Base-by-base conservation (phyloP, 2,797 vertebrate species). In the Urosaurus nigricauda region DNA sequence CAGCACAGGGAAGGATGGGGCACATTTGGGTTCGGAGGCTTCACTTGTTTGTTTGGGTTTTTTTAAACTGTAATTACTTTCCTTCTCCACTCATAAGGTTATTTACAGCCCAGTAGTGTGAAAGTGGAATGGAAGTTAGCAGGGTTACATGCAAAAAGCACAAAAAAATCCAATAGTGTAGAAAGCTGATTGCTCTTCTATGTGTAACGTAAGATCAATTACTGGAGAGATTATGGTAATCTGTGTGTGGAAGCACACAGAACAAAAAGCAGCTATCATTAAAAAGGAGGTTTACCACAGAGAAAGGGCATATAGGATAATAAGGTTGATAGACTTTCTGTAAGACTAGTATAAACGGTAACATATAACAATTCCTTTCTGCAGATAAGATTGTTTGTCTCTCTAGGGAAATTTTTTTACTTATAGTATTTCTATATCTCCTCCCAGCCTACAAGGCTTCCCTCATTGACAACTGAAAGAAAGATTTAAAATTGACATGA, bases 221-320 rank as follows among this genome's bases (percentile, higher is more conserved):
- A 40, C 21, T 40, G 19, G 26, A 51, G 8, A 51, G 11, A 8
- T 14, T 43, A 5, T 60, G 47, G 24, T 8, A 78, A 12, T 26
- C 40, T 19, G 32, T 4, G 14, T n/a, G 17, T 17, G 16, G 32
- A 24, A 56, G 8, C 14, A 56, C 53, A 32, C 0, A 80, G 56
- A 88, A 94, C 90, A 92, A 84, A 80, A 93, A 78, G n/a, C 87
- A 92, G 68, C 84, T 32, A 6, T 68, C 35, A 53, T 43, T 26
- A 24, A n/a, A 53, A 53, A 75, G 40, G 90, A 70, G 71, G 40
- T 89, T 68, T 92, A 84, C 71, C 87, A 77, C 16, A 82, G 4
- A 73, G 13, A 56, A 74, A n/a, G 1, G 53, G 32, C 58, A 11
- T 65, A 51, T 4, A 68, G n/a, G 13, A 63, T 19, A 7, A 6